These are phyloP conservation scores for Musca vetustissima DNA, from an alignment of 1,140 invertebrate genomes.

Conservation along the genomic window DNA sequence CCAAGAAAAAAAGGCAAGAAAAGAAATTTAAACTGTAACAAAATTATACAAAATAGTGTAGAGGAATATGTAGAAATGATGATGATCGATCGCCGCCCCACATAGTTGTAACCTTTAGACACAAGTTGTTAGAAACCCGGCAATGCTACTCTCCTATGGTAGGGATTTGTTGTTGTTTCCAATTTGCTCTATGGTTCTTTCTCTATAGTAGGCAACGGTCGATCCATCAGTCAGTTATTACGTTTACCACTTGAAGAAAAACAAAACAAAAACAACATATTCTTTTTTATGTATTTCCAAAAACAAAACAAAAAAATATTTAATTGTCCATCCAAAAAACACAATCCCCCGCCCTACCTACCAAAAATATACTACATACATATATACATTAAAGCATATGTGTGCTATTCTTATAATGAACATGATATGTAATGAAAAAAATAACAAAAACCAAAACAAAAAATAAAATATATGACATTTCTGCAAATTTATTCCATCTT, in stretches of 20 bases:
- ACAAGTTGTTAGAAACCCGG: not conserved
- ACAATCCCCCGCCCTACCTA: conserved; percentile 2
- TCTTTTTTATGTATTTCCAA: not conserved
- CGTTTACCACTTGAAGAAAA: not conserved
- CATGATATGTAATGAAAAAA: too few relatives aligned
- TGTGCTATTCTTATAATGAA: too few relatives aligned
- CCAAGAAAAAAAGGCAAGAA: too few relatives aligned
- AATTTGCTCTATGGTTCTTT: not conserved
- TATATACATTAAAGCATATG: conserved; percentile 1
- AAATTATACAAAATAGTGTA: not conserved
- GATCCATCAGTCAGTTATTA: not conserved
- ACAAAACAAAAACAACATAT: not conserved
- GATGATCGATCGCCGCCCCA: not conserved
- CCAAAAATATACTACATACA: conserved; percentile 16
- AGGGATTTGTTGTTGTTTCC: not conserved
- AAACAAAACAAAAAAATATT: not conserved
- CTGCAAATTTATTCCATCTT: too few relatives aligned
- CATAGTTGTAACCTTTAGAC: not conserved
- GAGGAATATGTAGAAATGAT: not conserved
- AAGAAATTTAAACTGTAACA: too few relatives aligned
- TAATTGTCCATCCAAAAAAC: not conserved
- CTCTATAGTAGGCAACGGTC: not conserved
- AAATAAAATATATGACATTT: too few relatives aligned
- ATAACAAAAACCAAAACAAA: too few relatives aligned
- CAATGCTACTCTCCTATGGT: not conserved